Base-by-base conservation (phyloP, 2,113 vertebrate species). In the Nycticorax nycticorax region DNA sequence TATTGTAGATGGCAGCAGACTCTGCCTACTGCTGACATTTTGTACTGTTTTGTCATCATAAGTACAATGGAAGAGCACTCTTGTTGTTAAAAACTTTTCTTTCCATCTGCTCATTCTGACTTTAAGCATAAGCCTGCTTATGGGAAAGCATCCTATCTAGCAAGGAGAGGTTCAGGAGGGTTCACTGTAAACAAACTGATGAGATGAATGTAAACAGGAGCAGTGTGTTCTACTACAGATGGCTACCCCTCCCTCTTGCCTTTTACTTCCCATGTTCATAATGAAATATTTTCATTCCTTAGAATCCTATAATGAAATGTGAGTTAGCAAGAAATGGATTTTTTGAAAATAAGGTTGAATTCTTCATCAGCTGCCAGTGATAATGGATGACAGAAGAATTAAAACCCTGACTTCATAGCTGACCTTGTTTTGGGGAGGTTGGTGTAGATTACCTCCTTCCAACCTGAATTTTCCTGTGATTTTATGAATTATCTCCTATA, bases 121-220 rank as follows among this genome's bases (percentile, higher is more conserved):
- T 96, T 95, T 85, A 91, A 95, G 66, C 93, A 94, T 89, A 96
- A 95, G 95, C 85, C 79, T 84, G 72, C 56, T 91, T 97, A 97
- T 93, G 71, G 85, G 57, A 96, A 93, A 62, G 72, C 92, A 91
- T 96, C 64, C 60, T 85, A 57, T 92, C 85, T 95, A 75, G 81
- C 72, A 96, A 91, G 90, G 67, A 96, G 88, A 85, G 88, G 95
- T 92, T 97, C 96, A 93, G 66, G 52, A 96, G 50, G 78, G 94
- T 96, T 97, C 96, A 94, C 88, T 93, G 85, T 95, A 94, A 96
- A 97, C 93, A 97, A 96, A 91, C 95, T 95, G 94, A 96, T 94
- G 92, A 95, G 68, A 88, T 96, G 88, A 91, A 76, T 91, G 79
- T 91, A 97, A 94, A 95, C 91, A 97, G 66, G 85, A 95, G 66